Evolutionary conservation across 1,140 invertebrate genomes (phyloP), one percentile per base, ranked within the genome.

Genomic region (Bathynomus jamesi): DNA sequence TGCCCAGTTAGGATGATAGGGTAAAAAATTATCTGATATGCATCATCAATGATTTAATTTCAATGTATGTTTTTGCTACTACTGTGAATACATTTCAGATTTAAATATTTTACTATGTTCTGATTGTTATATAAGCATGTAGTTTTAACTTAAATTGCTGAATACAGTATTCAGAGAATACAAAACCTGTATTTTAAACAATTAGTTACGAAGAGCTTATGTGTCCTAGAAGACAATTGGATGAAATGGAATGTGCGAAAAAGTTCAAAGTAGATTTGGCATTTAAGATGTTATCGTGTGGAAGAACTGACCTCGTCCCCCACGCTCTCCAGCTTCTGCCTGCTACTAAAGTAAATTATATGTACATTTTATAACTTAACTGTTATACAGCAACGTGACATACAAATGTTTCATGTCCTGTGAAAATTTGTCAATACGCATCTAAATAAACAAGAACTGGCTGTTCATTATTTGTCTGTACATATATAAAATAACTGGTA

Each of bases 271-370:
- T 90, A 10, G 90, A 91, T 31, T 83, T 94, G 65, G 91, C 91
- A 0, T 94, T 95, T 76, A 87, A 91, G 65, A 87, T 94, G 79
- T 83, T 95, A 71, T 83, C 87, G 0, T 89, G 88, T 24, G 91
- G 91, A 0, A 82, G 91, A 1, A 83, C 88, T 0, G 92, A 94
- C 76, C 82, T 95, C 2, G 85, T 94, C 40, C 86, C 89, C 7
- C 91, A 93, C 78, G 92, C 91, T 0, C 80, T 91, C 0, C 83
- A 89, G 8, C 82, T 94, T 27, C 82, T 95, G 53, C 92, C 92
- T 0, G 79, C 86, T 0, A 85, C 87, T 0, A 91, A 91, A 86
- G 72, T 83, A 86, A 76, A 60, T 76, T 30, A 3, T 25, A 3
- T n/a, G n/a, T n/a, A n/a, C n/a, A n/a, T n/a, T n/a, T n/a, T n/a